These are phyloP conservation scores for Lathronympha strigana DNA, from an alignment of 2,888 invertebrate genomes.

Conservation along the genomic window DNA sequence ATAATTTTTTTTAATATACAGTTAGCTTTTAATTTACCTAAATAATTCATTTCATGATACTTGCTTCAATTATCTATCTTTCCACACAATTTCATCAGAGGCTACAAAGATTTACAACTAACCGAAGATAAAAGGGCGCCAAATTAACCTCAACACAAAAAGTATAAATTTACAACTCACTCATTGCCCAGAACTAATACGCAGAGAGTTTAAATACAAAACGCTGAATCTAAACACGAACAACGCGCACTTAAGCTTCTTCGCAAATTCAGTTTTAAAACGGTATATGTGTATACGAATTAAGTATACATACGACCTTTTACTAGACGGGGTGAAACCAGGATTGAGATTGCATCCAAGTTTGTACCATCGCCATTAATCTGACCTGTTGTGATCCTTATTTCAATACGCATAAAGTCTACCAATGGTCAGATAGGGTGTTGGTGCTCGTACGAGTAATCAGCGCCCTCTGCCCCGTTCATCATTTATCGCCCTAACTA, in stretches of 20 bases:
- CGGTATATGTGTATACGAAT: neutral
- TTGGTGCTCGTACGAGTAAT: no score
- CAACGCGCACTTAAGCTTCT: neutral
- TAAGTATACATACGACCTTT: neutral
- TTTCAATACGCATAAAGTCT: no score
- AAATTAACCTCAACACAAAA: slow-evolving; percentile 25
- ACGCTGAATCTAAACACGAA: neutral
- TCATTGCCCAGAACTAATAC: slow-evolving; percentile 27
- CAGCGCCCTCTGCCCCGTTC: slow-evolving; percentile 39
- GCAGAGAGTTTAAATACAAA: neutral
- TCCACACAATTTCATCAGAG: neutral
- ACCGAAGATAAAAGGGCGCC: slow-evolving; percentile 7
- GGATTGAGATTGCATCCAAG: slow-evolving; percentile 34
- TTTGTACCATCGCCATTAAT: no score
- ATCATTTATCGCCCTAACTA: slow-evolving; percentile 41
- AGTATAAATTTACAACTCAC: slow-evolving; percentile 31
- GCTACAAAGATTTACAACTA: neutral
- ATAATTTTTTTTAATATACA: no score
- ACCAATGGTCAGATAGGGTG: no score
- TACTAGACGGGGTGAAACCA: neutral
- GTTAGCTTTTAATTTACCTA: no score
- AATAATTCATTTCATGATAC: neutral
- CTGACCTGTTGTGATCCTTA: no score
- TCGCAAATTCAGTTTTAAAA: neutral
- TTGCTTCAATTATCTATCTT: no score